Conservation (phyloP, 2,797 vertebrate species). For the Takifugu ocellatus region DNA sequence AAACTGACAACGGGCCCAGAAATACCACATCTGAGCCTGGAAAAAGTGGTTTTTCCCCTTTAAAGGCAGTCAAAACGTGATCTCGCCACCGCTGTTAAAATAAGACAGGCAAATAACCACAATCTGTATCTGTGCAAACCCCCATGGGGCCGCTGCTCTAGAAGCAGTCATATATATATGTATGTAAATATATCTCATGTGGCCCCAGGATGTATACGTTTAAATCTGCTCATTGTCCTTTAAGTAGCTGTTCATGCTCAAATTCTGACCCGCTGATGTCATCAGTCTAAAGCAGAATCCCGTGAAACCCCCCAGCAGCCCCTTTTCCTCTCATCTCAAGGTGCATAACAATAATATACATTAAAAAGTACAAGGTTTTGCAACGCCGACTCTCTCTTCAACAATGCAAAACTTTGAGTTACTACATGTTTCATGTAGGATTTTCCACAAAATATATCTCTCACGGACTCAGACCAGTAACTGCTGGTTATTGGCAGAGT, state of each 20-base stretch:
- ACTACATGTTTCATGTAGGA: constrained; percentile 62
- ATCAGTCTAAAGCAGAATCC: constrained; percentile 30
- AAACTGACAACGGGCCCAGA: constrained; percentile 7
- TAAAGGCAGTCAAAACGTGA: constrained; percentile 46
- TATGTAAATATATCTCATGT: too few species aligned
- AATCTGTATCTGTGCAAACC: too few species aligned
- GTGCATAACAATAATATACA: constrained; percentile 53
- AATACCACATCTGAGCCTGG: constrained; percentile 14
- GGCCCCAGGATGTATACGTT: too few species aligned
- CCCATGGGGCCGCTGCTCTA: too few species aligned
- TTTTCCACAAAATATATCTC: constrained; percentile 57
- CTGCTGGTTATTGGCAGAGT: constrained; percentile 45
- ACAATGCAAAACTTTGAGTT: constrained; percentile 47
- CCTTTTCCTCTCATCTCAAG: constrained; percentile 35
- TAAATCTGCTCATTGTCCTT: not conserved
- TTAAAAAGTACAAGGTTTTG: constrained; percentile 54
- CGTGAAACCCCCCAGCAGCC: constrained; percentile 39
- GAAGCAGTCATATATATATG: too few species aligned
- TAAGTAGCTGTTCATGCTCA: not conserved
- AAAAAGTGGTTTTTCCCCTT: constrained; percentile 60
- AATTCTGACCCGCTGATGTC: not conserved
- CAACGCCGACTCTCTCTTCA: constrained; percentile 40
- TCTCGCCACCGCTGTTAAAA: constrained; percentile 21
- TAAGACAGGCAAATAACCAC: too few species aligned
- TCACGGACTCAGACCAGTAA: constrained; percentile 43